Evolutionary conservation across 2,888 invertebrate species (phyloP), one percentile per base, ranked within the genome.

Genomic region (Prosopocoilus inquinatus): DNA sequence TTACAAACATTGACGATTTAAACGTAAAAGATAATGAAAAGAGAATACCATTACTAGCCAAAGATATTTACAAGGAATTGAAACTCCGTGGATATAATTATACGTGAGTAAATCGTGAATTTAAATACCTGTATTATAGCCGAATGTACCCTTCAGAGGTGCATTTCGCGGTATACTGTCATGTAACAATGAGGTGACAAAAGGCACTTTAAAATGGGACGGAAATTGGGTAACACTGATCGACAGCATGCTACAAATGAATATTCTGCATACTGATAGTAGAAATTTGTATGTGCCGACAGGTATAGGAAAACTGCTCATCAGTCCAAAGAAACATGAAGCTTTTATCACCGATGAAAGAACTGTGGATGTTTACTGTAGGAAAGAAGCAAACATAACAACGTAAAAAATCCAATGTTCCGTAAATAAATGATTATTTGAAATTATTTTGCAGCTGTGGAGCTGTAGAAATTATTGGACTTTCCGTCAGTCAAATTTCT

Each of bases 151-250:
- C 60, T 61, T 38, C 46, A 70, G 70, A 11, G 68, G 66, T 13
- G 32, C 47, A 1, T 71, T 71, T 53, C 62, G 63, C 38, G 64
- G 61, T 9, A 47, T 70, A 1, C 57, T 63, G 28, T 58, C 64
- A 36, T 60, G 62, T 35, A 61, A 63, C 48, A 13, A 53, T 8
- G 44, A 51, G 68, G 71, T 71, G 67, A 79, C 77, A 2, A 76
- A 78, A 1, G 84, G 82, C 1, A 76, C 78, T 20, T 71, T 85
- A 5, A 74, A 81, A 51, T 94, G 93, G 92, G 81, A 83, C 47
- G 87, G 87, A 67, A 91, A 93, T 76, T 95, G 93, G 93, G 87
- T 92, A 9, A 83, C 91, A 0, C 94, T 91, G 76, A 84, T 94
- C 81, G 94, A 94, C 75, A 89, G 90, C 50, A 87, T 94, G 85